These are phyloP conservation scores for Argentina silus DNA, from an alignment of 2,797 vertebrate species.

Conservation along the genomic window DNA sequence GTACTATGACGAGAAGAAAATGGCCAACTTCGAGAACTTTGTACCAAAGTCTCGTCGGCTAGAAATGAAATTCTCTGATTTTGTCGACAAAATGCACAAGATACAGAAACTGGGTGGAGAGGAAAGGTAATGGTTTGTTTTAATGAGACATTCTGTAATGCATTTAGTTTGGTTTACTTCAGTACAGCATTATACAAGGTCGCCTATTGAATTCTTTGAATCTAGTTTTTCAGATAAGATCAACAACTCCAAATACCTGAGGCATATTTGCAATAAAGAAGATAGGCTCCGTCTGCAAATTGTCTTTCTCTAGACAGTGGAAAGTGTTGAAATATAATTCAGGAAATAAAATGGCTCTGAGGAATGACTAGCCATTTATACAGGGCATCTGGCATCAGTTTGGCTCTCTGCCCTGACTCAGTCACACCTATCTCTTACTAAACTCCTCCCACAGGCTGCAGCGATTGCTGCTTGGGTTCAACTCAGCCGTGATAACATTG, in stretches of 20 bases:
- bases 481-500: neutral
- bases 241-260: too few relatives aligned
- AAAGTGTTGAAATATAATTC: slow-evolving; percentile 49
- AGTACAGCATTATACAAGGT: too few relatives aligned
- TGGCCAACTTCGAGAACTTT: slow-evolving; percentile 93
- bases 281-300: too few relatives aligned
- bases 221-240: too few relatives aligned
- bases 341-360: slow-evolving; percentile 38
- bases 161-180: neutral
- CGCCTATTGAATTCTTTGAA: too few relatives aligned
- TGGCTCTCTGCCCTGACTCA: slow-evolving; percentile 41
- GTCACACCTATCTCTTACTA: neutral
- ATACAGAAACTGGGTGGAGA: slow-evolving; percentile 83
- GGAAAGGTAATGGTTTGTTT: slow-evolving; percentile 80
- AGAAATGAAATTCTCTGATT: slow-evolving; percentile 96
- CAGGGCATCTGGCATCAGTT: slow-evolving; percentile 25
- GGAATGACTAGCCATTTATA: slow-evolving; percentile 59
- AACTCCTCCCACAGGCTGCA: neutral
- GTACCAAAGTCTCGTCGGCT: slow-evolving; percentile 91
- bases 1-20: slow-evolving; percentile 98
- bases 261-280: too few relatives aligned
- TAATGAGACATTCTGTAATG: neutral
- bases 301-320: slow-evolving; percentile 17
- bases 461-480: neutral
- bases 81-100: slow-evolving; percentile 90